phyloP scores from a whole-genome alignment of 2,797 vertebrate genomes.

The Simalia tracyae region DNA sequence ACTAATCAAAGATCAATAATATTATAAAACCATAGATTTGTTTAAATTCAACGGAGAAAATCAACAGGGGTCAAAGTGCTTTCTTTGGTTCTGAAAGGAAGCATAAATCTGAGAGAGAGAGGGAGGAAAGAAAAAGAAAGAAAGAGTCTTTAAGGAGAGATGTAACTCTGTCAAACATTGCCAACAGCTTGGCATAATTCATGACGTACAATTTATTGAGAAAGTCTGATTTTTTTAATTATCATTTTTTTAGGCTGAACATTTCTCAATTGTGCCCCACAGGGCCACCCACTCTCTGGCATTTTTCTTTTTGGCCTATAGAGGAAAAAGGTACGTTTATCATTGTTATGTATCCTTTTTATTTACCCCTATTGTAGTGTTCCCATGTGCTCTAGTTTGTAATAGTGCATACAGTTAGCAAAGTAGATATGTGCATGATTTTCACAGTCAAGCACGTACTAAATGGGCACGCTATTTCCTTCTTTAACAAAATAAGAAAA shows the following conservation, averaged over 20 bases:
- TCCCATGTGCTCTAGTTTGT: neutral
- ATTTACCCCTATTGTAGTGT: neutral
- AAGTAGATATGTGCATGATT: neutral
- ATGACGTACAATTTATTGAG: neutral
- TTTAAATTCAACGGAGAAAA: neutral
- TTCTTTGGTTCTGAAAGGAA: slow-evolving; percentile 24
- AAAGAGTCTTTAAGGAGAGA: neutral
- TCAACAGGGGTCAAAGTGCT: neutral
- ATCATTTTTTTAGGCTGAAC: neutral
- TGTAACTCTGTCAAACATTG: neutral
- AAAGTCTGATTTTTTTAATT: neutral
- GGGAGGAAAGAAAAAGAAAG: neutral
- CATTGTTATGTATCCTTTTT: neutral
- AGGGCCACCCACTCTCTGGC: neutral
- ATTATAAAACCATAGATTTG: neutral
- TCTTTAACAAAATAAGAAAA: neutral
- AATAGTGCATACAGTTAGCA: neutral
- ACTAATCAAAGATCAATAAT: slow-evolving; percentile 23
- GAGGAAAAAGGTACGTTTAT: neutral
- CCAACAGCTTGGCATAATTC: neutral
- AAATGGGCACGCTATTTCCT: neutral
- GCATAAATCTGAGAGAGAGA: neutral
- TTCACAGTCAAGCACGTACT: neutral
- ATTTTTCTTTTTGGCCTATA: neutral
- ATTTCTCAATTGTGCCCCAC: neutral